Percentiles rank a stretch among this genome's conserved stretches.
phyloP scores from a whole-genome alignment of 2,797 vertebrate genomes.

The Allobates femoralis region DNA sequence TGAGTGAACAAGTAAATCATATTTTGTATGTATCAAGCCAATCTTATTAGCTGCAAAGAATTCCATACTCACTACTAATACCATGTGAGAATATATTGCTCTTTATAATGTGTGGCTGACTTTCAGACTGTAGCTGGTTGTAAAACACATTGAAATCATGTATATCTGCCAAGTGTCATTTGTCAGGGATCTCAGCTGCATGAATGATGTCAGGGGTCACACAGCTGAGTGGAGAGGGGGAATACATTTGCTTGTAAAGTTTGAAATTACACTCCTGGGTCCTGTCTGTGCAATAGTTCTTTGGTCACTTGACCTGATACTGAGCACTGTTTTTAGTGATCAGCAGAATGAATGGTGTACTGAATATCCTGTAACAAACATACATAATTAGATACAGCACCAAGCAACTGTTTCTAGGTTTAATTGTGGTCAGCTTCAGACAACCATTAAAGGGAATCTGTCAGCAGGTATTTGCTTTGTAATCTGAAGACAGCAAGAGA shows the following conservation, averaged over 20 bases:
- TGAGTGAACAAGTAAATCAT: too few species aligned
- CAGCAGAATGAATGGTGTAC: constrained; percentile 31
- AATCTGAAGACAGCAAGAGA: too few species aligned
- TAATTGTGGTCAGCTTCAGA: background rate
- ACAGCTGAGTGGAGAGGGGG: background rate
- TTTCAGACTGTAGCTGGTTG: too few species aligned
- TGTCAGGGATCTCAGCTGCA: background rate
- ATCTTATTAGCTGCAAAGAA: too few species aligned
- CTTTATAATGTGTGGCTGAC: too few species aligned
- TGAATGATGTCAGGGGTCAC: constrained; percentile 21
- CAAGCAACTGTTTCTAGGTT: constrained; percentile 32
- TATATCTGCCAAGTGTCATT: too few species aligned
- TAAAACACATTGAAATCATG: too few species aligned
- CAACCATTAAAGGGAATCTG: too few species aligned
- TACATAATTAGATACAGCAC: background rate
- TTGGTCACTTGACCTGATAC: constrained; percentile 33
- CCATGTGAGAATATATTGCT: too few species aligned
- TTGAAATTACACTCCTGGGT: constrained; percentile 50
- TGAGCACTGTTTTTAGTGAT: constrained; percentile 35
- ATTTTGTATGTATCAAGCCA: too few species aligned
- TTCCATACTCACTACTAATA: too few species aligned
- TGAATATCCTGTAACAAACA: constrained; percentile 20
- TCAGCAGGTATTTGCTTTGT: too few species aligned
- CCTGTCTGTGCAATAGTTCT: background rate
- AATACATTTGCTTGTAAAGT: constrained; percentile 37